These are phyloP conservation scores for Australoheros scitulus DNA, from an alignment of 2,113 vertebrate species.

Conservation along the genomic window DNA sequence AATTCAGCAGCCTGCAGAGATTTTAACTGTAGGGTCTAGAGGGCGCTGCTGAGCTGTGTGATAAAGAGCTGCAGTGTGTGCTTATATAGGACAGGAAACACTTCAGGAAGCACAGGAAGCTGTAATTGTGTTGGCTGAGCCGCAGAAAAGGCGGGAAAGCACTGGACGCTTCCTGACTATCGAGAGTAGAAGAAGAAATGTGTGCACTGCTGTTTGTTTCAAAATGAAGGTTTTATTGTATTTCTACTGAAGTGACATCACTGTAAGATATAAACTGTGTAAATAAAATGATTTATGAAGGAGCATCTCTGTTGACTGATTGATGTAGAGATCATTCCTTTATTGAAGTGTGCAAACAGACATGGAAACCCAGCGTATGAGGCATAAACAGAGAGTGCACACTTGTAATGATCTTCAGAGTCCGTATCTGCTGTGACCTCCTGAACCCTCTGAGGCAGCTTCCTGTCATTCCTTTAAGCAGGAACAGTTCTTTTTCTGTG, in stretches of 20 bases:
- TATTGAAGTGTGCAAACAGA: not conserved
- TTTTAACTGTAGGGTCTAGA: not conserved
- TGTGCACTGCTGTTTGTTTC: not conserved
- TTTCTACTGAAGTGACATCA: not conserved
- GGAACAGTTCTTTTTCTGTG: not conserved
- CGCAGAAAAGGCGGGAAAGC: slow-evolving; percentile 54
- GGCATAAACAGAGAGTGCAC: not conserved
- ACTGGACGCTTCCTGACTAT: slow-evolving; percentile 28
- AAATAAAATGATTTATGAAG: not conserved
- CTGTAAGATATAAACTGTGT: slow-evolving; percentile 10
- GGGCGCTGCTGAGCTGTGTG: slow-evolving; percentile 19
- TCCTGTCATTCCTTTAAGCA: too few relatives aligned
- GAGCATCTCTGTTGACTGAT: not conserved
- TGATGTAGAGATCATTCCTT: not conserved
- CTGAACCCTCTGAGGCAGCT: too few relatives aligned
- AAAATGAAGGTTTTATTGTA: not conserved
- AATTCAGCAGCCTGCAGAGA: not conserved
- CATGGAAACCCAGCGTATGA: not conserved
- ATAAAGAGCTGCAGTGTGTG: not conserved
- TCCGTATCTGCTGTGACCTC: too few relatives aligned
- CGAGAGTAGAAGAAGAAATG: slow-evolving; percentile 14
- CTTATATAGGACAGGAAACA: slow-evolving; percentile 32
- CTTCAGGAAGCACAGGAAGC: slow-evolving; percentile 59
- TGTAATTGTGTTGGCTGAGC: slow-evolving; percentile 53
- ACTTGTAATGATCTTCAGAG: fast-evolving